Percentiles rank a stretch among this genome's conserved stretches.
Evolutionary conservation across 2,888 invertebrate species (phyloP).

Genomic region (Pherbina coryleti): DNA sequence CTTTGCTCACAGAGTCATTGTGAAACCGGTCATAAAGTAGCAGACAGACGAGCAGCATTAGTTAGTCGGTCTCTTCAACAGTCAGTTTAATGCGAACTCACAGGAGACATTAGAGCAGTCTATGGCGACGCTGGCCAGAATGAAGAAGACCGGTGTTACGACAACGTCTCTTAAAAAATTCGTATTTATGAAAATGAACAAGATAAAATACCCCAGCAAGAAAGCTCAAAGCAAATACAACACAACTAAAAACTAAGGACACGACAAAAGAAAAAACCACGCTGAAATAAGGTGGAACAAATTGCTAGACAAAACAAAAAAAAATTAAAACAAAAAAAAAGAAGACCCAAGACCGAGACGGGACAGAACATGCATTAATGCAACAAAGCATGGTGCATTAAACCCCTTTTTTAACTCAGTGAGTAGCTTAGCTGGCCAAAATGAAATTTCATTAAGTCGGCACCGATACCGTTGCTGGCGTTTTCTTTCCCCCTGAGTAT

Average conservation of each 20-base stretch:
- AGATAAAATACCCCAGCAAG: constrained; percentile 35
- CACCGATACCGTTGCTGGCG: too few relatives aligned
- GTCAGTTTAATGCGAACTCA: not conserved
- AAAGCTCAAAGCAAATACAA: not conserved
- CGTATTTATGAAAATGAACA: constrained; percentile 62
- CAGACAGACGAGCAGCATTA: constrained; percentile 36
- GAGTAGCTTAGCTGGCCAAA: not conserved
- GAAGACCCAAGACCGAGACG: not conserved
- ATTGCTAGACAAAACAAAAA: not conserved
- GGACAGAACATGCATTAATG: constrained; percentile 20
- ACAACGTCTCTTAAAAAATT: constrained; percentile 53
- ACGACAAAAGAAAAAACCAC: constrained; percentile 8
- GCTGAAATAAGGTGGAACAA: not conserved
- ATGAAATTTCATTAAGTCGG: constrained; percentile 27
- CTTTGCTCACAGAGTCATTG: constrained; percentile 28
- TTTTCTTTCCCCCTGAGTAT: not conserved
- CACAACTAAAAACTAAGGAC: not conserved
- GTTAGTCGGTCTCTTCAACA: not conserved
- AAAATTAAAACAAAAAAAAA: not conserved
- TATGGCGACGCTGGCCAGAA: not conserved
- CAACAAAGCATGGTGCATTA: constrained; percentile 17
- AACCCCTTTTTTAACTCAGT: constrained; percentile 5
- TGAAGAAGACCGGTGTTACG: constrained; percentile 48
- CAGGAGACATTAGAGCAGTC: not conserved
- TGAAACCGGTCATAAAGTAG: constrained; percentile 49